Evolutionary conservation across 2,113 vertebrate genomes (phyloP).

Genomic region (Nyctibius bracteatus): DNA sequence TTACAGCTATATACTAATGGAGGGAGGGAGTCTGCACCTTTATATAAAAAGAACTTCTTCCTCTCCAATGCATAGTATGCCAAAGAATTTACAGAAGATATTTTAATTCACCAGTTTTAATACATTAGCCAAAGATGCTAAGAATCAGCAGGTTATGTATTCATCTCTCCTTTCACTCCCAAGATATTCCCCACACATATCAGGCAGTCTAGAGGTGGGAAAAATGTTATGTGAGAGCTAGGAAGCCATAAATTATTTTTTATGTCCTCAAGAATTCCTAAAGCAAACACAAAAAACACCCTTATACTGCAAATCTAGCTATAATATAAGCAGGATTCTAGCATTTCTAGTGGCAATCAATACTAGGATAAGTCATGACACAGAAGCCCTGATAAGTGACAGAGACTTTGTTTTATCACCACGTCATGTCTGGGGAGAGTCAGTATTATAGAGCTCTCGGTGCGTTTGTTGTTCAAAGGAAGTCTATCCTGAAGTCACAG

Average conservation of each 20-base stretch:
- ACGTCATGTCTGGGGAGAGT: accelerated
- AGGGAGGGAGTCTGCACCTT: accelerated
- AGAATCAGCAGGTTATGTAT: background rate
- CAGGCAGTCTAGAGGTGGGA: background rate
- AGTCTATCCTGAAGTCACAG: background rate
- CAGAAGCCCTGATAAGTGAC: background rate
- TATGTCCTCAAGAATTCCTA: background rate
- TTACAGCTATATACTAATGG: background rate
- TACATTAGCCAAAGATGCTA: background rate
- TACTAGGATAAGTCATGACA: background rate
- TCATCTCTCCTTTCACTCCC: background rate
- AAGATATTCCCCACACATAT: background rate
- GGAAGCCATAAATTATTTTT: background rate
- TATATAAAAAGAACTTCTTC: background rate
- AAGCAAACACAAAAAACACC: background rate
- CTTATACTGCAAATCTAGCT: background rate
- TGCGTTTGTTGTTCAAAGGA: background rate
- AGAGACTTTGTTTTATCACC: background rate
- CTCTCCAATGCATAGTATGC: background rate
- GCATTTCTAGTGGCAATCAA: background rate
- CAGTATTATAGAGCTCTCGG: background rate
- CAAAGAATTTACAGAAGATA: background rate
- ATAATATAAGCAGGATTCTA: background rate
- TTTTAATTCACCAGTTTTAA: background rate
- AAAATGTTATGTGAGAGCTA: background rate